A percentile compares a stretch with the other conserved stretches of the same genome.
Evolutionary conservation across 2,888 invertebrate genomes (phyloP).

Genomic region (Chorisops tibialis): DNA sequence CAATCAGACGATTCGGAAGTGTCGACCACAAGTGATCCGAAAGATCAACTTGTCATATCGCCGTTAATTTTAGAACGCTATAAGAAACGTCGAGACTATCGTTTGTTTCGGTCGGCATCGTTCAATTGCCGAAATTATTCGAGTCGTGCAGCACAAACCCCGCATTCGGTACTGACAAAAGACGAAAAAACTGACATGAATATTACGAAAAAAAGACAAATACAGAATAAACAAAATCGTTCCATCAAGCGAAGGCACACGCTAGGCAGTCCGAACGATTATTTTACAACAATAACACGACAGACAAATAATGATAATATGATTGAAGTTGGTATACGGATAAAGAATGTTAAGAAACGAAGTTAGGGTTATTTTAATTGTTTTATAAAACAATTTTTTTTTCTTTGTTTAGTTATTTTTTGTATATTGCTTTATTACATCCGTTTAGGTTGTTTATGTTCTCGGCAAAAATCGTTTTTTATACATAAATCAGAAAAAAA

Average conservation of each 20-base stretch:
- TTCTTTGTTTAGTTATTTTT: no score
- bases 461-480: no score
- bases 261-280: slow-evolving; percentile 90
- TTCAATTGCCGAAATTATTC: slow-evolving; percentile 52
- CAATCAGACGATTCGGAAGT: slow-evolving; percentile 45
- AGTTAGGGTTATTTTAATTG: slow-evolving; percentile 12
- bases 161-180: slow-evolving; percentile 57
- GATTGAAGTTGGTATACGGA: slow-evolving; percentile 49
- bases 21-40: slow-evolving; percentile 49
- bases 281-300: slow-evolving; percentile 39
- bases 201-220: slow-evolving; percentile 69
- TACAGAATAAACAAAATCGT: slow-evolving; percentile 52
- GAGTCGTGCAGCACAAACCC: slow-evolving; percentile 18
- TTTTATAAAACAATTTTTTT: no score
- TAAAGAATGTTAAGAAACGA: slow-evolving; percentile 41
- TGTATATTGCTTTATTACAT: no score
- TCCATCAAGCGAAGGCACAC: slow-evolving; percentile 88
- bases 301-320: slow-evolving; percentile 43
- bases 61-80: slow-evolving; percentile 50
- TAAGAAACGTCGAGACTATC: slow-evolving; percentile 50
- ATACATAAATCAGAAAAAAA: no score
- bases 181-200: slow-evolving; percentile 77
- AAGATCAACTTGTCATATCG: slow-evolving; percentile 47
- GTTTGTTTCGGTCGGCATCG: slow-evolving; percentile 50
- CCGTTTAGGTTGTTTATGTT: no score